Percentiles rank a stretch among this genome's conserved stretches.
Evolutionary conservation across 2,888 invertebrate genomes (phyloP).

Genomic region (Cryptosula pallasiana): DNA sequence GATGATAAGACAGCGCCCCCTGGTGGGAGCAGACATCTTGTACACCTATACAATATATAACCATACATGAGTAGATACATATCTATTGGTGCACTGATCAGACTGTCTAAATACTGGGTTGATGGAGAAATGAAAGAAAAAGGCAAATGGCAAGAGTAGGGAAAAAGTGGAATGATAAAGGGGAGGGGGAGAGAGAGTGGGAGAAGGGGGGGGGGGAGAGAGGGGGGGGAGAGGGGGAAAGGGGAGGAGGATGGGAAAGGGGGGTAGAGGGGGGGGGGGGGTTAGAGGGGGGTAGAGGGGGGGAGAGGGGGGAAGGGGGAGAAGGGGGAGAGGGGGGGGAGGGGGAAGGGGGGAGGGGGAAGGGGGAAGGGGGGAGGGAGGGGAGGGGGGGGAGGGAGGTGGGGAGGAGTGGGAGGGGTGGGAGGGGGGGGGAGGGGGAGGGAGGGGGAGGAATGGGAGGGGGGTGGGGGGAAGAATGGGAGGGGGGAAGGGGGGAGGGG

Average conservation of each 20-base stretch:
- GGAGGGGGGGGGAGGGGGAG: not conserved
- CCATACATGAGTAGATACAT: no score
- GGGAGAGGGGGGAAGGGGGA: not conserved
- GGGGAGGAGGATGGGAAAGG: not conserved
- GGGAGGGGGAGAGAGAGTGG: not conserved
- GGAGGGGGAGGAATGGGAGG: not conserved
- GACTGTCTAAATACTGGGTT: no score
- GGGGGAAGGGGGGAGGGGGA: not conserved
- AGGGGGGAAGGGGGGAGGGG: not conserved
- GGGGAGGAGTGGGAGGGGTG: not conserved
- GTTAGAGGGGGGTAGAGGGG: not conserved
- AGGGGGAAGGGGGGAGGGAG: not conserved
- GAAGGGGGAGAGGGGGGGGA: not conserved
- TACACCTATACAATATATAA: no score
- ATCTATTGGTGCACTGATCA: no score
- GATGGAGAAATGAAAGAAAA: no score
- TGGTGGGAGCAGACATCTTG: no score
- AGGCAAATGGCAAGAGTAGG: not conserved
- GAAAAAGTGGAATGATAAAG: not conserved
- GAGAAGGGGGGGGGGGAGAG: not conserved
- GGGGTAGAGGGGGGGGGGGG: not conserved
- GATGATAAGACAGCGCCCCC: no score
- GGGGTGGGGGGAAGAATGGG: not conserved
- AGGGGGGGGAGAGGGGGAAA: not conserved
- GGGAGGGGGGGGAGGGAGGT: not conserved